Evolutionary conservation across 2,888 invertebrate genomes (phyloP), one percentile per base, ranked within the genome.

Genomic region (Oligia fasciuncula): DNA sequence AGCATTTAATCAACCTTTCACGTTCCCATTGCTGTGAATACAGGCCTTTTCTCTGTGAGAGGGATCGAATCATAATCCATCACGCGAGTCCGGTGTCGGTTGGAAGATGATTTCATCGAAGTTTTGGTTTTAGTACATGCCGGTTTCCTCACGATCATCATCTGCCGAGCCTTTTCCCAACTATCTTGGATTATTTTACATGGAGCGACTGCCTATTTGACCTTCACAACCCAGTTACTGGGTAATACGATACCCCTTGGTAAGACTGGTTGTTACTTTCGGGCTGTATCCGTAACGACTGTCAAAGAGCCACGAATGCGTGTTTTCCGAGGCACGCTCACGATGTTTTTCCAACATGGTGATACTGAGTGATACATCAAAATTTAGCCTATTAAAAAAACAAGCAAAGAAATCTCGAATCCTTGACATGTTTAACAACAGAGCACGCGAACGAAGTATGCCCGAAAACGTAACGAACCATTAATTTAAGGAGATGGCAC

Each of bases 401-500:
- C 23, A 65, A 80, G 13, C 29, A 67, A 57, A 46, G 1, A 49
- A 49, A 43, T 72, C 71, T 19, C 17, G 17, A 35, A 35, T 71
- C 73, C 83, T 82, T 81, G 82, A 72, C 81, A 80, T 54, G 8
- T 49, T 60, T 60, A 57, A 35, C 5, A 9, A 65, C 9, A 17
- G 67, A 77, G 19, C 88, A 88, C 89, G 81, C 75, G 63, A 69
- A 35, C 82, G 74, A 79, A 89, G 80, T 72, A 85, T 82, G 77
- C 51, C 76, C 71, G 40, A 84, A 85, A 84, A 70, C 51, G 29
- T 69, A 60, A 84, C 46, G 73, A 62, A 43, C 77, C 78, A 87
- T 89, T 87, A 87, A 87, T 89, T 85, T 89, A 83, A 76, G 77
- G 77, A 85, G 87, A 86, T 89, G 83, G 79, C 83, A 72, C 87